phyloP scores from a whole-genome alignment of 2,113 vertebrate species.

The Callionymus lyra region DNA sequence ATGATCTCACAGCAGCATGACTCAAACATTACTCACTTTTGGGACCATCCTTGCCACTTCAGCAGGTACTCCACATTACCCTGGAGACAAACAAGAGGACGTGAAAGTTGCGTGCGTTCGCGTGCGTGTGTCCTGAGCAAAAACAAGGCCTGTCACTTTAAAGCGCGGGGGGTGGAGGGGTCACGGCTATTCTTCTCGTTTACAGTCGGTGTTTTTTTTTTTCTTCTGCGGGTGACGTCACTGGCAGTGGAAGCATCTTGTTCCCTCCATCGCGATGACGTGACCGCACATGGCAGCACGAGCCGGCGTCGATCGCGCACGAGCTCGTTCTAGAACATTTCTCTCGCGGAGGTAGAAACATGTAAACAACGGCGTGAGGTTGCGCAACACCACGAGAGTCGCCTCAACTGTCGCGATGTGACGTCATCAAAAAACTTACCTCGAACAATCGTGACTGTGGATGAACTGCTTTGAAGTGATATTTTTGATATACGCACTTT shows the following conservation, averaged over 20 bases:
- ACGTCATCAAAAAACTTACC: neutral
- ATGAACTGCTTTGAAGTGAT: neutral
- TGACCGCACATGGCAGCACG: slow-evolving; percentile 39
- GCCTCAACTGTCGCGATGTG: neutral
- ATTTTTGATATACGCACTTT: neutral
- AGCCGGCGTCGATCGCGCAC: slow-evolving; percentile 11
- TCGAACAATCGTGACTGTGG: neutral
- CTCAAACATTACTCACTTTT: slow-evolving; percentile 81
- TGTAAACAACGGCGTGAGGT: slow-evolving; percentile 61
- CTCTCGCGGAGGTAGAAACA: slow-evolving; percentile 54
- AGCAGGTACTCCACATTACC: slow-evolving; percentile 96
- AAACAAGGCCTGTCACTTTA: slow-evolving; percentile 33
- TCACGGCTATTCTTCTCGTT: slow-evolving; percentile 20
- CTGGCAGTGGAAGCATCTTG: neutral
- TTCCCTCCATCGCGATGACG: slow-evolving; percentile 35
- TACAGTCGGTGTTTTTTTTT: neutral
- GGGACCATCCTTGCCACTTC: slow-evolving; percentile 98
- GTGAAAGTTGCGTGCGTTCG: neutral
- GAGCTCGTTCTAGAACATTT: slow-evolving; percentile 43
- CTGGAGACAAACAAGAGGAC: slow-evolving; percentile 53
- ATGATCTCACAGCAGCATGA: slow-evolving; percentile 43
- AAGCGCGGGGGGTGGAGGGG: slow-evolving; percentile 12
- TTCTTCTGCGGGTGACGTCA: neutral
- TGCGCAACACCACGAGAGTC: slow-evolving; percentile 49
- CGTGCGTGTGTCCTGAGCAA: neutral